phyloP scores from a whole-genome alignment of 2,888 invertebrate genomes.

The Ceraclea dissimilis region DNA sequence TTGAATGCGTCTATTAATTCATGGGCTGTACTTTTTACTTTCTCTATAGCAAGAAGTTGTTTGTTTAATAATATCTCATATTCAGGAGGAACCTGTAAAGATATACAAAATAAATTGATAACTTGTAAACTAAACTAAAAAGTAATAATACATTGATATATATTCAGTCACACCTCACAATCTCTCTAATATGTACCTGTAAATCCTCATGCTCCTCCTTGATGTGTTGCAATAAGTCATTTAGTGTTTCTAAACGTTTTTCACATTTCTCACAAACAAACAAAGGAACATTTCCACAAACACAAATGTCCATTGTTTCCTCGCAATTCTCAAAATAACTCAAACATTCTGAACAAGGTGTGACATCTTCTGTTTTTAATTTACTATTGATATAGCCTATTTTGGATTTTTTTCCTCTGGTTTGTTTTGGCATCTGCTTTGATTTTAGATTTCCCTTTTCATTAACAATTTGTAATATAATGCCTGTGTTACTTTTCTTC shows the following conservation, averaged over 20 bases:
- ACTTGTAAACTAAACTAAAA: too few species aligned
- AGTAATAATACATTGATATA: too few species aligned
- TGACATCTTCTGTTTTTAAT: neutral
- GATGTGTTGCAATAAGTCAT: neutral
- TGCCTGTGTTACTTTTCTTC: neutral
- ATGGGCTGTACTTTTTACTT: constrained; percentile 16
- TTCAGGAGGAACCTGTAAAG: constrained; percentile 13
- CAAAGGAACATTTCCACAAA: neutral
- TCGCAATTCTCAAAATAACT: neutral
- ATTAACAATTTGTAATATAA: neutral
- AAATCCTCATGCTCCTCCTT: neutral
- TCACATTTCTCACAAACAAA: neutral
- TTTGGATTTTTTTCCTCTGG: neutral
- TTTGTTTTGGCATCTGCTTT: neutral
- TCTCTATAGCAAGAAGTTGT: constrained; percentile 14
- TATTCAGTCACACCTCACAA: too few species aligned
- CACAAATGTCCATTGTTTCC: neutral
- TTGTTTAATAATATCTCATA: constrained; percentile 8
- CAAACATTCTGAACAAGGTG: neutral
- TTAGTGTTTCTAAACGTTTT: neutral
- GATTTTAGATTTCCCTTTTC: neutral
- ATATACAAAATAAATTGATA: neutral
- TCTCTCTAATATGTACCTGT: neutral
- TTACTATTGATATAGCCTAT: neutral
- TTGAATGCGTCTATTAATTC: constrained; percentile 12